These are phyloP conservation scores for Parus major DNA, from an alignment of 2,113 vertebrate species.

Conservation along the genomic window DNA sequence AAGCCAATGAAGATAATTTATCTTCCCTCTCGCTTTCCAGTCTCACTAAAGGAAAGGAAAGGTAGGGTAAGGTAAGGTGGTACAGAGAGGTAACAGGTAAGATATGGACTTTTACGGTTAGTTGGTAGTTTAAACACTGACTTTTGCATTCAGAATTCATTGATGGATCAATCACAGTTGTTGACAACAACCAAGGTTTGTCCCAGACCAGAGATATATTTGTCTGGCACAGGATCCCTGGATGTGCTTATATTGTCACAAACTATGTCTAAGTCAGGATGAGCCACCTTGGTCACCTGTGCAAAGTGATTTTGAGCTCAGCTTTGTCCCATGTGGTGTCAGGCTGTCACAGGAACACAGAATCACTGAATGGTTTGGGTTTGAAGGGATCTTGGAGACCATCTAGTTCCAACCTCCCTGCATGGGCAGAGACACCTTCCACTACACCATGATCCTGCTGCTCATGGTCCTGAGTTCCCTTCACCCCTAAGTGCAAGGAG, in stretches of 20 bases:
- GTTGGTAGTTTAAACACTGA: not conserved
- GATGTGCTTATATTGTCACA: not conserved
- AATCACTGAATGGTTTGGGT: not conserved
- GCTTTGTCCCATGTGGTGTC: not conserved
- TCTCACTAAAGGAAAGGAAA: not conserved
- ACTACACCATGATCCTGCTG: fast-evolving
- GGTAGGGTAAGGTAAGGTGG: not conserved
- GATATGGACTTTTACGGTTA: not conserved
- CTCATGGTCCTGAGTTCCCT: not conserved
- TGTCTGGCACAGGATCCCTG: not conserved
- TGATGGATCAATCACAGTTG: not conserved
- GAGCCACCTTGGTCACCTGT: not conserved
- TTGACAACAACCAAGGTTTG: not conserved
- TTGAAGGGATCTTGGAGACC: not conserved
- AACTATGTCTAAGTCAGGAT: not conserved
- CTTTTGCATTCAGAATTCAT: not conserved
- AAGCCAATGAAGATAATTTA: not conserved
- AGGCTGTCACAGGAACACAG: not conserved
- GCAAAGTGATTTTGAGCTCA: not conserved
- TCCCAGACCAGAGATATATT: not conserved
- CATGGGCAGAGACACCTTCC: not conserved
- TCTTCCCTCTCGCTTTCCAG: not conserved
- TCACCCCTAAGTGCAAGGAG: not conserved
- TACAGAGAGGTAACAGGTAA: not conserved
- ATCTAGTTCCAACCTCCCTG: not conserved